Evolutionary conservation across 2,113 vertebrate genomes (phyloP), one percentile per base, ranked within the genome.

Genomic region (Aegotheles bennettii): DNA sequence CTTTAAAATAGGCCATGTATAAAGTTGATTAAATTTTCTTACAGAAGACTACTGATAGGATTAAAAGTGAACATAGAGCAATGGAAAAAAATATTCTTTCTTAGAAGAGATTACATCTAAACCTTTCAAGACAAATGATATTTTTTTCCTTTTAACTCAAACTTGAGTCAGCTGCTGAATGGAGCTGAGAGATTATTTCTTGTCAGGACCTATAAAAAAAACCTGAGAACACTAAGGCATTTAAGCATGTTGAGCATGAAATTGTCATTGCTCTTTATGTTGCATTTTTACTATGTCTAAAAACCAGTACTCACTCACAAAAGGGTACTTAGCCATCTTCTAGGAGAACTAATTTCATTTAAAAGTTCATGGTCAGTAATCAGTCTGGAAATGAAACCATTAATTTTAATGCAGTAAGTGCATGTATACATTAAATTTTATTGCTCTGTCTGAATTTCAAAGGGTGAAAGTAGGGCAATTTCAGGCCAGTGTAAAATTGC

Each of bases 401-500:
- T 95, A 77, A 87, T 89, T 96, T 93, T 95, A 94, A 94, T 94
- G 88, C 47, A 56, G 76, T 89, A 89, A 94, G 60, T 60, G 83
- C 56, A 89, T 4, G 14, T 63, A 70, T 35, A 29, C 73, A 75
- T 94, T 84, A 96, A 93, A 95, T 95, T 94, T 94, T 96, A 95
- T 86, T 89, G 92, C 93, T 95, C 90, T 86, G 60, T 86, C 69
- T 93, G 71, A 88, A 84, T 89, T 89, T 63, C 60, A 95, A 86
- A 87, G 51, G 75, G 80, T 2, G 4, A 87, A 91, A 68, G 47
- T 23, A 78, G 81, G 78, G 48, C 60, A 87, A 29, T 64, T 94
- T 89, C 73, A 89, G 80, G 73, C 57, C 60, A 87, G 17, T 24
- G 56, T 63, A 81, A 92, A 93, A 40, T 71, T 88, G 68, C 90